Conservation (phyloP, 2,797 vertebrate genomes). For the Malacoctenus gilli region DNA sequence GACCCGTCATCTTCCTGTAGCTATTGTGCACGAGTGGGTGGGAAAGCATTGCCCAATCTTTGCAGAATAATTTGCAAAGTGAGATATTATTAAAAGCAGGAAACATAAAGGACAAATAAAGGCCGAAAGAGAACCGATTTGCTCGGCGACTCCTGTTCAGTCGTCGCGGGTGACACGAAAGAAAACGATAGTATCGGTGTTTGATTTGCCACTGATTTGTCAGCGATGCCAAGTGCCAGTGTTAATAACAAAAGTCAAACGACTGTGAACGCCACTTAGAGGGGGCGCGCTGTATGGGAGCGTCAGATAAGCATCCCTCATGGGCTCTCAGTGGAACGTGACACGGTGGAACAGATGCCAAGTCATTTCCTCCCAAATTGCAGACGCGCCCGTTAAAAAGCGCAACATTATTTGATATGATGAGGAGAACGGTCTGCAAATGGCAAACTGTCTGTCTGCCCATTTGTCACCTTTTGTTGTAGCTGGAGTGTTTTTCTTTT, state of each 20-base stretch:
- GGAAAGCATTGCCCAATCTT: too few species aligned
- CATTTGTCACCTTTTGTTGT: background rate
- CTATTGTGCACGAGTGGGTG: too few species aligned
- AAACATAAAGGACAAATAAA: too few species aligned
- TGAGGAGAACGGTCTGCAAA: background rate
- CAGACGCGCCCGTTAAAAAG: constrained; percentile 5
- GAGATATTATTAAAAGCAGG: too few species aligned
- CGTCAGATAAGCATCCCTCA: background rate
- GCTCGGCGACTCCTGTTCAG: too few species aligned
- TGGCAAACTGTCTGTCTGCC: background rate
- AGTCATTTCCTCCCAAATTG: background rate
- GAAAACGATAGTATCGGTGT: too few species aligned
- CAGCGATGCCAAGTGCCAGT: constrained; percentile 1
- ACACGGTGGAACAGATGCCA: background rate
- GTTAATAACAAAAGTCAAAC: constrained; percentile 12
- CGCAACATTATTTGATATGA: background rate
- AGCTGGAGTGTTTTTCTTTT: background rate
- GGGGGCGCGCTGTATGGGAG: constrained; percentile 1
- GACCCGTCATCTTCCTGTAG: too few species aligned
- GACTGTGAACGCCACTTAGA: constrained; percentile 12
- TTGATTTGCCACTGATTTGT: background rate
- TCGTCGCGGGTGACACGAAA: too few species aligned
- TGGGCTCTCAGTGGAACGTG: constrained; percentile 4
- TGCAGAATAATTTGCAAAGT: too few species aligned
- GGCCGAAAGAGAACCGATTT: too few species aligned